Conservation (phyloP, 1,140 invertebrate species). For the Drosophila ambigua region DNA sequence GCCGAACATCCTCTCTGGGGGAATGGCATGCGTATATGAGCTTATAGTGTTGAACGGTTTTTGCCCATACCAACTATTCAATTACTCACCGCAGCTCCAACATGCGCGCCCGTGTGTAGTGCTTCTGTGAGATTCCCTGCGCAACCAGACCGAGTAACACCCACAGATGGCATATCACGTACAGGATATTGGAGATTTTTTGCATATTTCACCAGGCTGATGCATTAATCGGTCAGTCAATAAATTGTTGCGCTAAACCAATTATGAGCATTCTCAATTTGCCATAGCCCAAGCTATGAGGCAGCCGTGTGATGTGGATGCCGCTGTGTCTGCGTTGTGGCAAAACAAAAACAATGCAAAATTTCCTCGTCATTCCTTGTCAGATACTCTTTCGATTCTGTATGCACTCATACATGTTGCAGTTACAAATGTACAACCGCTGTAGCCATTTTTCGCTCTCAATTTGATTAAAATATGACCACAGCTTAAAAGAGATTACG, state of each 20-base stretch:
- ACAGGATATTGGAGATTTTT: conserved; percentile 12
- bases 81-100: conserved; percentile 62
- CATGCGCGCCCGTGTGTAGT: conserved; percentile 58
- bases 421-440: too few relatives aligned
- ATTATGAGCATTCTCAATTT: conserved; percentile 64
- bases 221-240: conserved; percentile 41
- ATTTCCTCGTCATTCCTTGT: too few relatives aligned
- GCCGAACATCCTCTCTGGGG: conserved; percentile 90
- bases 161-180: conserved; percentile 14
- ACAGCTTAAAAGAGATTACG: too few relatives aligned
- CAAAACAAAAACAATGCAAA: conserved; percentile 46
- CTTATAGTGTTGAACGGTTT: too few relatives aligned
- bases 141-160: conserved; percentile 35
- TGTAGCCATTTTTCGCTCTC: too few relatives aligned
- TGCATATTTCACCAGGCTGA: conserved; percentile 41
- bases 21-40: not conserved
- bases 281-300: conserved; percentile 32
- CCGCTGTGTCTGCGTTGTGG: conserved; percentile 34
- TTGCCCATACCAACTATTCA: not conserved
- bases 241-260: conserved; percentile 53
- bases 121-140: conserved; percentile 49
- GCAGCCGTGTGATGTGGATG: conserved; percentile 15
- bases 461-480: too few relatives aligned
- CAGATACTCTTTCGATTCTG: too few relatives aligned
- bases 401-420: too few relatives aligned